A percentile compares a stretch with the other conserved stretches of the same genome.
Evolutionary conservation across 2,888 invertebrate genomes (phyloP).

Genomic region (Pyrochroa serraticornis): DNA sequence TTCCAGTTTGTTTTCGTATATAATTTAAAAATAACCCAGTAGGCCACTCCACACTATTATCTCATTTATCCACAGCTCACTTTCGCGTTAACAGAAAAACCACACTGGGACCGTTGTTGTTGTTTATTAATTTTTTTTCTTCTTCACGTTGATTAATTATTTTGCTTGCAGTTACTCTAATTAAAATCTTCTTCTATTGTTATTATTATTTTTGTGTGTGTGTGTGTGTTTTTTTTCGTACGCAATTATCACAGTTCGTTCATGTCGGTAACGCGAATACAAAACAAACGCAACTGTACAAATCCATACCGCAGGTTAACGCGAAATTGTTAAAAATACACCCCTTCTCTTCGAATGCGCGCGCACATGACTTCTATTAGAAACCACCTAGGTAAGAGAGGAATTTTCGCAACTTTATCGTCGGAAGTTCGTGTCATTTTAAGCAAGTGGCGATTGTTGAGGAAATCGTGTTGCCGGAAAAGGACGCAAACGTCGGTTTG

Average conservation of each 20-base stretch:
- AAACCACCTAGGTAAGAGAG: neutral
- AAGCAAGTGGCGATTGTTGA: conserved; percentile 11
- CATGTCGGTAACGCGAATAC: neutral
- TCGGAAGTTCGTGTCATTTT: conserved; percentile 26
- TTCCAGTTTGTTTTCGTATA: conserved; percentile 17
- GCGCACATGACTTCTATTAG: no score
- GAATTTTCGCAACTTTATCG: conserved; percentile 21
- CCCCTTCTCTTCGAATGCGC: conserved; percentile 14
- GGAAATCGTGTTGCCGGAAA: no score
- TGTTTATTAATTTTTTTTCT: no score
- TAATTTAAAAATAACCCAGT: conserved; percentile 24
- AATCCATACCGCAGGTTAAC: conserved; percentile 16
- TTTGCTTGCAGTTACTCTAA: no score
- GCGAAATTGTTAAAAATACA: conserved; percentile 23
- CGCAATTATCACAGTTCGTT: neutral
- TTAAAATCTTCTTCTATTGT: no score
- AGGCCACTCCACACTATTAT: conserved; percentile 7
- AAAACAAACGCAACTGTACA: conserved; percentile 12
- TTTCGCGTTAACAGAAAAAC: neutral
- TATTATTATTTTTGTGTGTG: no score
- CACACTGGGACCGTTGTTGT: neutral
- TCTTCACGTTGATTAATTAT: no score
- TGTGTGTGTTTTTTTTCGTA: no score
- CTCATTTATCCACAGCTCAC: conserved; percentile 7
- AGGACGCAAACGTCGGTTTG: no score